These are phyloP conservation scores for Eudasyphora cyanicolor DNA, from an alignment of 2,888 invertebrate species.

Conservation along the genomic window DNA sequence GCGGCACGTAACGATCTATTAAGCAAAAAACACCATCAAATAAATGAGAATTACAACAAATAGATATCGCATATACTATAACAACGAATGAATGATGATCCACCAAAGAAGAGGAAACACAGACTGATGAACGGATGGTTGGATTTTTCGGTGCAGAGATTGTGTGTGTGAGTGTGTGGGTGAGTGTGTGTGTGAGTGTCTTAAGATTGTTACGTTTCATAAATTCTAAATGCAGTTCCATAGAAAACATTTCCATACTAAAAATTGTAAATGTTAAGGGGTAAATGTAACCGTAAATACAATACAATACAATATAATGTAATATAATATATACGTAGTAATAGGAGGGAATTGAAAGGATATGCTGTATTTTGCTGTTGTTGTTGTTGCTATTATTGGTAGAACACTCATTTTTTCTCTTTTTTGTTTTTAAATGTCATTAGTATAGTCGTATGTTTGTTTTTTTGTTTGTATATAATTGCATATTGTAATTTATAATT, in stretches of 20 bases:
- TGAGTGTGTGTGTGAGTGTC: background rate
- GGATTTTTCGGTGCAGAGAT: background rate
- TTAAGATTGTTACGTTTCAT: background rate
- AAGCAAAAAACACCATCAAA: too few species aligned
- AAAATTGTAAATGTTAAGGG: slow-evolving; percentile 15
- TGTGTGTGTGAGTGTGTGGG: too few species aligned
- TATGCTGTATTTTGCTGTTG: slow-evolving; percentile 43
- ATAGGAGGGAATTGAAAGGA: slow-evolving; percentile 56
- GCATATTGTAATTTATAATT: slow-evolving; percentile 42
- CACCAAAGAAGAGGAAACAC: too few species aligned
- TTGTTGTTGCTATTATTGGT: slow-evolving; percentile 1
- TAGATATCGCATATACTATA: too few species aligned
- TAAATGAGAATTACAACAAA: too few species aligned
- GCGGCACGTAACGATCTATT: too few species aligned
- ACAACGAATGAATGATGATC: too few species aligned
- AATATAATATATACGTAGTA: background rate
- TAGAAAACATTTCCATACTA: slow-evolving; percentile 53
- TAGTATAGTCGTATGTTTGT: slow-evolving; percentile 19
- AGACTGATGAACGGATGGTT: background rate
- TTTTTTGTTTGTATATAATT: slow-evolving; percentile 33
- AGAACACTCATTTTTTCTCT: slow-evolving; percentile 31
- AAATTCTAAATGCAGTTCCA: slow-evolving; percentile 37
- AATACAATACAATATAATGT: background rate
- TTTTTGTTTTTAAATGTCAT: slow-evolving; percentile 14
- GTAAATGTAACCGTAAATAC: slow-evolving; percentile 9